Conservation (phyloP, 2,797 vertebrate species). For the Danio albolineatus region DNA sequence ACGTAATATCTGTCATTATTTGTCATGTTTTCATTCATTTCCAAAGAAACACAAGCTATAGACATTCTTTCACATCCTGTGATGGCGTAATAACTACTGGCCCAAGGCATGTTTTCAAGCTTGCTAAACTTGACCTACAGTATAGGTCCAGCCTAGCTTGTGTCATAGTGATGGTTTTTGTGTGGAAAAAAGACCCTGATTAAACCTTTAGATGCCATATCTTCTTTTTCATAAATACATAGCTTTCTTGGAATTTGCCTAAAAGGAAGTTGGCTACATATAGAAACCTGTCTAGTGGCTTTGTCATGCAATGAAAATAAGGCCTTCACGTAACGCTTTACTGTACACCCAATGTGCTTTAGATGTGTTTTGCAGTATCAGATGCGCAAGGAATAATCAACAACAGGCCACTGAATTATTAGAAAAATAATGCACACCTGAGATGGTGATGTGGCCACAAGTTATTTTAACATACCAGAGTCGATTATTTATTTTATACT, state of each 20-base stretch:
- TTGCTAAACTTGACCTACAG: slow-evolving; percentile 27
- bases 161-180: slow-evolving; percentile 20
- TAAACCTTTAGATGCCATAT: slow-evolving; percentile 9
- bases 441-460: too few relatives aligned
- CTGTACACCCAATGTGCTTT: too few relatives aligned
- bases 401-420: too few relatives aligned
- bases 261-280: background rate
- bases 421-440: too few relatives aligned
- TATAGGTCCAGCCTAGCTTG: background rate
- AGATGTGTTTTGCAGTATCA: background rate
- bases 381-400: too few relatives aligned
- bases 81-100: slow-evolving; percentile 11
- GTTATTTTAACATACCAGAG: too few relatives aligned
- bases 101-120: slow-evolving; percentile 15
- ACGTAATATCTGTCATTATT: background rate
- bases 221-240: background rate
- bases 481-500: too few relatives aligned
- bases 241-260: background rate
- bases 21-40: background rate
- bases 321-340: too few relatives aligned
- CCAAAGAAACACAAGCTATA: background rate
- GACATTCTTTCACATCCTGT: background rate
- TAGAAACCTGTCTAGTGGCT: background rate
- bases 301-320: too few relatives aligned
- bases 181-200: slow-evolving; percentile 1